Evolutionary conservation across 2,113 vertebrate genomes (phyloP).

Genomic region (Empidonax traillii): DNA sequence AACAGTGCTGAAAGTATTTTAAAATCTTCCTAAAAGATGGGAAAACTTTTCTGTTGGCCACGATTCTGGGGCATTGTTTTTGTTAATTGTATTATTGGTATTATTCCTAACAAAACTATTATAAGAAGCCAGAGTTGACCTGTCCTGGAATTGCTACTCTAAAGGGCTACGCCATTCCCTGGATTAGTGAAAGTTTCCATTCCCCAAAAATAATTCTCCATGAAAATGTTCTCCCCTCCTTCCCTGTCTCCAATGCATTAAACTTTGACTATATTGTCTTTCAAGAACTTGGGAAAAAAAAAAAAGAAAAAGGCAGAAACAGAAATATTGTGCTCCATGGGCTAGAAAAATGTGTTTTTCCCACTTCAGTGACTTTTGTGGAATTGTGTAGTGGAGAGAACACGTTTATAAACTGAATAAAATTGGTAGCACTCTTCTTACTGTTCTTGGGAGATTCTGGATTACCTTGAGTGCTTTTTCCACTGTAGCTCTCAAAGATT

Average conservation of each 20-base stretch:
- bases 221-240: neutral
- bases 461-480: neutral
- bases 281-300: slow-evolving; percentile 11
- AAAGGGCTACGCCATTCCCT: neutral
- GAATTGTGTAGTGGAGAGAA: slow-evolving; percentile 62
- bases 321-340: slow-evolving; percentile 70
- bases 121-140: neutral
- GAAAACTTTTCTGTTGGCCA: neutral
- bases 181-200: neutral
- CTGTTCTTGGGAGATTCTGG: neutral
- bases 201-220: neutral
- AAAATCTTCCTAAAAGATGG: neutral
- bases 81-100: neutral
- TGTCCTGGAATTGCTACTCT: neutral
- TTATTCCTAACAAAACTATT: neutral
- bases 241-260: neutral
- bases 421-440: neutral
- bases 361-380: slow-evolving; percentile 79
- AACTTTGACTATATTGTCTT: slow-evolving; percentile 1
- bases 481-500: neutral
- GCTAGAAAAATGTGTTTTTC: slow-evolving; percentile 80
- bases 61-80: neutral
- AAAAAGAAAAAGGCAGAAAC: slow-evolving; percentile 67
- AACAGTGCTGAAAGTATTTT: neutral
- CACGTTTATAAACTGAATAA: slow-evolving; percentile 50